These are phyloP conservation scores for Diplogasteroides magnus DNA, from an alignment of 1,140 invertebrate genomes.

Conservation along the genomic window DNA sequence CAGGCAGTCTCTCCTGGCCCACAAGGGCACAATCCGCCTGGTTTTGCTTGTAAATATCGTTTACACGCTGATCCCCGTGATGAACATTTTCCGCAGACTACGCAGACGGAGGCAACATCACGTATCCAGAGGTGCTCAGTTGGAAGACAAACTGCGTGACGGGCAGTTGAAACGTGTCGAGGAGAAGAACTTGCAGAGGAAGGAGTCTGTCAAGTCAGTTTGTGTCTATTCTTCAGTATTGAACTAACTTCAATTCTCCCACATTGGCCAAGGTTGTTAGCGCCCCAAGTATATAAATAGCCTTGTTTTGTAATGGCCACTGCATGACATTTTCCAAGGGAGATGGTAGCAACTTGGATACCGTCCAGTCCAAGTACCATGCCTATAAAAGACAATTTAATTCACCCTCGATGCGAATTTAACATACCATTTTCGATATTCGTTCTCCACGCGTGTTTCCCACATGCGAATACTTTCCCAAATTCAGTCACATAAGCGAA, in stretches of 20 bases:
- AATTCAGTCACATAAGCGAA: conserved; percentile 44
- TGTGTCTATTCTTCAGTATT: no score
- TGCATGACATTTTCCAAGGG: conserved; percentile 89
- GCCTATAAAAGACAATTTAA: conserved; percentile 16
- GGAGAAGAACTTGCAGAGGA: conserved; percentile 15
- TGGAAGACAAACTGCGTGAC: conserved; percentile 7
- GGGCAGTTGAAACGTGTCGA: background rate
- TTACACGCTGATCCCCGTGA: conserved; percentile 67
- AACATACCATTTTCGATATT: conserved; percentile 20
- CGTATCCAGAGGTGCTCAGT: conserved; percentile 41
- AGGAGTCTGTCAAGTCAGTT: no score
- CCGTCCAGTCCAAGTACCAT: conserved; percentile 67
- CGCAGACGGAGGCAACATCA: conserved; percentile 45
- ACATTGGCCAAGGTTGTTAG: conserved; percentile 96
- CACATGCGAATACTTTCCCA: conserved; percentile 42
- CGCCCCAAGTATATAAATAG: conserved; percentile 86
- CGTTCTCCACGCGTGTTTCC: conserved; percentile 36
- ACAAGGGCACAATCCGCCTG: conserved; percentile 60
- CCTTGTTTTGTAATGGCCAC: conserved; percentile 81
- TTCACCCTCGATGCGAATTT: conserved; percentile 18
- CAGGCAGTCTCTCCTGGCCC: conserved; percentile 90
- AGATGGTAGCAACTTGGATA: conserved; percentile 74
- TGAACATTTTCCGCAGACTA: conserved; percentile 45
- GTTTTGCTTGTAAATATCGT: background rate
- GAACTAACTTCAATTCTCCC: conserved; percentile 66